Evolutionary conservation across 2,113 vertebrate species (phyloP), one percentile per base, ranked within the genome.

Genomic region (Platanista minor): DNA sequence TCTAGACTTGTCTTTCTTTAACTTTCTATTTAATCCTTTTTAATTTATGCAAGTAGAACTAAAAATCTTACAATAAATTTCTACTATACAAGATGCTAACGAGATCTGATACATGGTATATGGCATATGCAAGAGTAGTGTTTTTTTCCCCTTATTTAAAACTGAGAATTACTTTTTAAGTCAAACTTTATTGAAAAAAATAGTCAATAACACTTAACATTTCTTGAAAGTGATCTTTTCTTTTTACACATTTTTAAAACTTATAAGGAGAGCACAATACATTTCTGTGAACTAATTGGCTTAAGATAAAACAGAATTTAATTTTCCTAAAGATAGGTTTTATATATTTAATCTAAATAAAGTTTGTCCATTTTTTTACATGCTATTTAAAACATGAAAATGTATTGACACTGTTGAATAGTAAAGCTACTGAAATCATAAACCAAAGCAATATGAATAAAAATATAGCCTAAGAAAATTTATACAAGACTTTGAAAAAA

Each of bases 211-310:
- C 1, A 49, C 25, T 87, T 61, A 69, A n/a, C 21, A n/a, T 31
- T 92, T 88, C 69, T 88, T 95, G 39, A 96, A 95, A 91, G 39
- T 18, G 61, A 75, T 39, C 54, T 57, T 91, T 83, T 25, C n/a
- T 92, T 87, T 90, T 62, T 59, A 69, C 54, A 75, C 29, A 41
- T 13, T 83, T 92, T 92, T 77, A 31, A 91, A 95, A 31, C 17
- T 87, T 4, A 9, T 75, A 8, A 14, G 29, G 29, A 88, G 39
- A 93, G 71, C 15, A 64, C 49, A 93, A 25, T 41, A 54, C 27
- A 41, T 91, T 74, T 96, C 46, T 91, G 31, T 46, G 88, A 94
- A 87, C 39, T 94, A 90, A 85, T 17, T 82, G 67, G 10, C 31
- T 86, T 71, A 82, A 90, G 27, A 75, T 9, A 75, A 92, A 84